Evolutionary conservation across 1,140 invertebrate genomes (phyloP), one percentile per base, ranked within the genome.

Genomic region (Palaemon carinicauda): DNA sequence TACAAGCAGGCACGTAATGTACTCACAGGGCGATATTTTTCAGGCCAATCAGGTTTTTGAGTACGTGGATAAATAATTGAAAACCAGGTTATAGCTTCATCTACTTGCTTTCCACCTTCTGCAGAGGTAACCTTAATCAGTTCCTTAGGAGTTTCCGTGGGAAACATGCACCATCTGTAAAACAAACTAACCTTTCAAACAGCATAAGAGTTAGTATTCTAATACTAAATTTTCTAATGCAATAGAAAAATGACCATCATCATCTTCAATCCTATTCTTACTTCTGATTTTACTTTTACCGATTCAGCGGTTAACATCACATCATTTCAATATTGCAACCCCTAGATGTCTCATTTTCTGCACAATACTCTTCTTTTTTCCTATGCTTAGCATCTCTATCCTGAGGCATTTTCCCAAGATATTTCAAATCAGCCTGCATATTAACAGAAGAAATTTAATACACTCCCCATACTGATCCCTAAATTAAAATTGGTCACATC

Each of bases 31-130:
- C 96, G 94, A 92, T 94, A 99, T 91, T 99, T 95, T 90, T 94
- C 92, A 53, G 98, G 98, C 98, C 98, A 99, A 21, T 94, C 93
- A 31, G 96, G 94, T 82, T 95, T 92, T 91, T 98, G 95, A 41
- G 97, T 98, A 91, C 96, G 94, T n/a, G 98, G 98, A 93, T 99
- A 99, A 90, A 99, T 96, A 52, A 97, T 93, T 89, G 94, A 95
- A 91, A 99, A 99, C 99, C 98, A 99, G 4, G 98, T 99, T 52
- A 99, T 96, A 80, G 98, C 98, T 93, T 99, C 98, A 91, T 99
- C 98, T 80, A 96, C 94, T 91, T 99, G 98, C 91, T 98, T 99
- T 0, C 98, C 97, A 54, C 97, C 98, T 91, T 98, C 96, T 10
- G 93, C 92, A 74, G 95, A 94, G 29, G 95, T 95, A 3, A 99